Evolutionary conservation across 2,113 vertebrate genomes (phyloP), one percentile per base, ranked within the genome.

Genomic region (Rhadina sibilatrix): DNA sequence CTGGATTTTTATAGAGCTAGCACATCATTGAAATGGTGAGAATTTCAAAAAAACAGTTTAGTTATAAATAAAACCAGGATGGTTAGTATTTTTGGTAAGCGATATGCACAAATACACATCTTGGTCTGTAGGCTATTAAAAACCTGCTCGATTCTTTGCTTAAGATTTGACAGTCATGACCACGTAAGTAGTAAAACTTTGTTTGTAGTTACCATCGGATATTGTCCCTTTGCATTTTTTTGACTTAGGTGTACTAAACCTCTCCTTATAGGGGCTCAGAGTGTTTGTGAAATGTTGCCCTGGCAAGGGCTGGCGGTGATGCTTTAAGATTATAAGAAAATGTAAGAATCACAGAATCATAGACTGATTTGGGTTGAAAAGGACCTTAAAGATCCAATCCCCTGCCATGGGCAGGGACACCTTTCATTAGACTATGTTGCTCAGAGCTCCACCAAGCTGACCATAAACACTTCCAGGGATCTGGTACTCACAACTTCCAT

Each of bases 61-160:
- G 66, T 86, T 95, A 95, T 81, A 95, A 97, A 97, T 93, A 96
- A 92, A 93, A 80, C 85, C 57, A 88, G 70, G 49, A 88, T 57
- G 42, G 54, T 86, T 94, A 83, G 80, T 78, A 38, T 90, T 83
- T 96, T 95, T 75, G 63, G 87, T 64, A 93, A 87, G 42, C 0
- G 0, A 84, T 63, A 71, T 25, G 61, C 37, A 85, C 83, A 93
- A 80, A 2, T 46, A 64, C 74, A 47, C n/a, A 46, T 80, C 63
- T 53, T 64, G 66, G 53, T 69, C 65, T 53, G 35, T 18, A 71
- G 31, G 25, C 83, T 94, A 83, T 71, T 89, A 93, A 91, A 94
- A 93, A 75, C 33, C 24, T 40, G 33, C 19, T 78, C 5, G 0
- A 52, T 59, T 71, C 35, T 50, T 66, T 78, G 69, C 60, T 86